Evolutionary conservation across 2,888 invertebrate genomes (phyloP), one percentile per base, ranked within the genome.

Genomic region (Hanleya hanleyi): DNA sequence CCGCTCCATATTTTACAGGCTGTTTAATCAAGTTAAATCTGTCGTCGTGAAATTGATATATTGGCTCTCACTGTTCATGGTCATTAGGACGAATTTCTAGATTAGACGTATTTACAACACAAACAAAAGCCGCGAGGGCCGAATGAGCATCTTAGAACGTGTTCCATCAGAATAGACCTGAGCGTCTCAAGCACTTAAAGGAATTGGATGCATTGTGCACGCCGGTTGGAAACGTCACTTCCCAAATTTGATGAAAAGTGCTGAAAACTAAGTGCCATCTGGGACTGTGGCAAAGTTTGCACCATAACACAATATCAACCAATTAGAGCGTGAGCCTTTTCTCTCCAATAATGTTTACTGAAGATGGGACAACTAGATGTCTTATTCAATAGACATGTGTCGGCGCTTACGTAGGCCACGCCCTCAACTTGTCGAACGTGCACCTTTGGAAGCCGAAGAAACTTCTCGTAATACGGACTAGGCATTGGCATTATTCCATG

Each of bases 11-110:
- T 57, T 57, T 57, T 57, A 22, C 57, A 29, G 15, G 15, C 57
- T 57, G 57, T 64, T 37, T 35, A 64, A 64, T 35, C 64, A 36
- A 64, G 29, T 64, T 64, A 64, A 64, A 64, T 7, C 35, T 64
- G 64, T 37, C 38, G 15, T 26, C 35, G 35, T 64, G 64, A 64
- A 22, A 64, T 64, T 35, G 64, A 64, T 64, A 35, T 37, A 37
- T 35, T 26, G 35, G 29, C 37, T 37, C 64, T 1, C 2, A 35
- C 64, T 35, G 64, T 37, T 9, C 26, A 9, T n/a, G 2, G 38
- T 35, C 64, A 64, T 64, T 64, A 64, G 15, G n/a, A 29, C 18
- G 37, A n/a, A 64, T 64, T 64, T 37, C 37, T 22, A 35, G 64
- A 22, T 37, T 57, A 32, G 61, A 57, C 3, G 33, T 32, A 57